Percentiles rank a stretch among this genome's conserved stretches.
phyloP scores from a whole-genome alignment of 2,797 vertebrate genomes.

The Channallabes apus region DNA sequence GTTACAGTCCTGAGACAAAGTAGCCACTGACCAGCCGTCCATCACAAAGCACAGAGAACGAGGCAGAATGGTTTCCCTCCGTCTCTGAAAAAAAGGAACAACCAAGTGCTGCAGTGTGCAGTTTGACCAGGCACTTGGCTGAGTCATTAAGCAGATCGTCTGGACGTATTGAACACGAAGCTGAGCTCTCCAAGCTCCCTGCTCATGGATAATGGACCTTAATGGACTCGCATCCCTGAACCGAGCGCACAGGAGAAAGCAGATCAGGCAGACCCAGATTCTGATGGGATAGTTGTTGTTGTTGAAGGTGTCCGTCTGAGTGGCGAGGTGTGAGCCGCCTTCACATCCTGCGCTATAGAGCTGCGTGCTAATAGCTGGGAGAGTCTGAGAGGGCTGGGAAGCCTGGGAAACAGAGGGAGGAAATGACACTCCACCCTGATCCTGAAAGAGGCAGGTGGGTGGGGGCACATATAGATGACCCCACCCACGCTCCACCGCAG shows the following conservation, averaged over 20 bases:
- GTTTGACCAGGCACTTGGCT: slow-evolving; percentile 30
- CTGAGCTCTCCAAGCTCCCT: slow-evolving; percentile 10
- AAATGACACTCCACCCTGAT: slow-evolving; percentile 77
- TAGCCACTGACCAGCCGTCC: slow-evolving; percentile 26
- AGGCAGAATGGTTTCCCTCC: neutral
- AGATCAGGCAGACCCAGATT: slow-evolving; percentile 25
- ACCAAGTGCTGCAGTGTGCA: slow-evolving; percentile 32
- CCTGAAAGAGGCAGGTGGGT: slow-evolving; percentile 57
- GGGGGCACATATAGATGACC: slow-evolving; percentile 62
- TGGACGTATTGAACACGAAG: slow-evolving; percentile 37
- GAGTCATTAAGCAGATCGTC: slow-evolving; percentile 40
- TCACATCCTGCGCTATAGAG: slow-evolving; percentile 26
- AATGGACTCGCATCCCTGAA: slow-evolving; percentile 37
- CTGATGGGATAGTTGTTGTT: neutral
- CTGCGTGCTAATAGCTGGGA: slow-evolving; percentile 37
- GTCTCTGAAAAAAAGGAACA: slow-evolving; percentile 36
- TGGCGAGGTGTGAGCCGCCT: slow-evolving; percentile 39
- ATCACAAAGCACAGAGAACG: slow-evolving; percentile 16
- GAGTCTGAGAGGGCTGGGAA: slow-evolving; percentile 38
- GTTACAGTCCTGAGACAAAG: slow-evolving; percentile 16
- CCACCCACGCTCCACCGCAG: slow-evolving; percentile 59
- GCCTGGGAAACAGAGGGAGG: slow-evolving; percentile 75
- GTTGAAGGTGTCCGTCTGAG: slow-evolving; percentile 38
- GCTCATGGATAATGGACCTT: slow-evolving; percentile 40
- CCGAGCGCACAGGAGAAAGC: slow-evolving; percentile 26